These are phyloP conservation scores for Drosophila barbarae DNA, from an alignment of 2,888 invertebrate species.

Conservation along the genomic window DNA sequence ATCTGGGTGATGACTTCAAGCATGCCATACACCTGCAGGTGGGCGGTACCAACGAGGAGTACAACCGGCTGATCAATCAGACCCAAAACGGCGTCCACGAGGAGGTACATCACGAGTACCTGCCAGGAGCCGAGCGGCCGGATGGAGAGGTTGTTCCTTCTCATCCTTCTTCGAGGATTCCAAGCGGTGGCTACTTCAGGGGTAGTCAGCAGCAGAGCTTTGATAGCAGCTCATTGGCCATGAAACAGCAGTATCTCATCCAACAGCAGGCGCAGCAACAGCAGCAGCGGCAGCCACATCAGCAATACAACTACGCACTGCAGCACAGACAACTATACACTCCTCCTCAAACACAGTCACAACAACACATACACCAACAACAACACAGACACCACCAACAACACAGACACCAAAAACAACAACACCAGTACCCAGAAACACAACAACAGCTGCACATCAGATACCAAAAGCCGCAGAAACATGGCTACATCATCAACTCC, in stretches of 20 bases:
- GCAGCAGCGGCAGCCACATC: constrained; percentile 7
- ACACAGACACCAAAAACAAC: constrained; percentile 5
- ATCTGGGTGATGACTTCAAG: constrained; percentile 76
- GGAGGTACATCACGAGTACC: constrained; percentile 63
- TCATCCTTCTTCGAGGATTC: neutral
- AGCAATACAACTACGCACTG: constrained; percentile 6
- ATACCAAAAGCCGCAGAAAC: constrained; percentile 16
- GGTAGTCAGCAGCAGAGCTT: constrained; percentile 2
- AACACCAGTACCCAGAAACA: constrained; percentile 23
- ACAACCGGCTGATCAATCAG: constrained; percentile 60
- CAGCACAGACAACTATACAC: constrained; percentile 17
- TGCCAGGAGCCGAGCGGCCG: constrained; percentile 58
- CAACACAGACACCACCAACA: neutral
- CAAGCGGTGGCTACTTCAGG: neutral
- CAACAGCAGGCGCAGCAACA: constrained; percentile 29
- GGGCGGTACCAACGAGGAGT: constrained; percentile 59
- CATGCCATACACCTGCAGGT: constrained; percentile 75
- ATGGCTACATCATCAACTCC: constrained; percentile 48
- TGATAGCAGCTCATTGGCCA: constrained; percentile 39
- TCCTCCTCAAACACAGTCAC: constrained; percentile 5
- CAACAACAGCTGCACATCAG: constrained; percentile 7
- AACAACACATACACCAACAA: constrained; percentile 3
- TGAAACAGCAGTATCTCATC: constrained; percentile 42
- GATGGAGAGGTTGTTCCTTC: neutral
- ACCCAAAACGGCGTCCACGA: constrained; percentile 57